These are phyloP conservation scores for Thripadectes ignobilis DNA, from an alignment of 2,797 vertebrate genomes.

Conservation along the genomic window DNA sequence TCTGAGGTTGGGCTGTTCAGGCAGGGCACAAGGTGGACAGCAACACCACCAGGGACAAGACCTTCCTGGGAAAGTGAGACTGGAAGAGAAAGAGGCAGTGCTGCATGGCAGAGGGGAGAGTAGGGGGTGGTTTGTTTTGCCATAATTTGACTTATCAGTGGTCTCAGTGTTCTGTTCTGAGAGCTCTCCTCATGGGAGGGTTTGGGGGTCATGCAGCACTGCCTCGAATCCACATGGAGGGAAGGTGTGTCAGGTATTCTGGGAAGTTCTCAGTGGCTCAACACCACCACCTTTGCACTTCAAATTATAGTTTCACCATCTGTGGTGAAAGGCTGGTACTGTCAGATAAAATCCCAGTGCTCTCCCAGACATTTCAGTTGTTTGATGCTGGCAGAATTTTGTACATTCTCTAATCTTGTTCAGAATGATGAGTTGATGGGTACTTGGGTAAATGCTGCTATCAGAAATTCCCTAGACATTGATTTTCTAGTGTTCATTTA, in stretches of 20 bases:
- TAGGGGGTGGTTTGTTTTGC: background rate
- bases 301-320: background rate
- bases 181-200: background rate
- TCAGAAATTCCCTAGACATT: background rate
- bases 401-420: background rate
- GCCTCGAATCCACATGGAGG: fast-evolving
- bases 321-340: background rate
- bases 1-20: fast-evolving
- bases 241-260: background rate
- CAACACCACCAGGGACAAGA: background rate
- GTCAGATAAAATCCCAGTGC: background rate
- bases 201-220: fast-evolving
- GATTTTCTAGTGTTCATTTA: background rate
- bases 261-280: fast-evolving
- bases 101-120: fast-evolving
- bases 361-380: background rate
- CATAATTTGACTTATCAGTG: too few relatives aligned
- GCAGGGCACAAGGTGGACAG: background rate
- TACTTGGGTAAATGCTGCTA: background rate
- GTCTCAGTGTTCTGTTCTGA: background rate
- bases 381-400: background rate
- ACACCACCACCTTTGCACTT: background rate
- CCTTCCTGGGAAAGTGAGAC: background rate
- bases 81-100: background rate
- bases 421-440: background rate